Base-by-base conservation (phyloP, 2,113 vertebrate genomes). In the Chaetops frenatus region DNA sequence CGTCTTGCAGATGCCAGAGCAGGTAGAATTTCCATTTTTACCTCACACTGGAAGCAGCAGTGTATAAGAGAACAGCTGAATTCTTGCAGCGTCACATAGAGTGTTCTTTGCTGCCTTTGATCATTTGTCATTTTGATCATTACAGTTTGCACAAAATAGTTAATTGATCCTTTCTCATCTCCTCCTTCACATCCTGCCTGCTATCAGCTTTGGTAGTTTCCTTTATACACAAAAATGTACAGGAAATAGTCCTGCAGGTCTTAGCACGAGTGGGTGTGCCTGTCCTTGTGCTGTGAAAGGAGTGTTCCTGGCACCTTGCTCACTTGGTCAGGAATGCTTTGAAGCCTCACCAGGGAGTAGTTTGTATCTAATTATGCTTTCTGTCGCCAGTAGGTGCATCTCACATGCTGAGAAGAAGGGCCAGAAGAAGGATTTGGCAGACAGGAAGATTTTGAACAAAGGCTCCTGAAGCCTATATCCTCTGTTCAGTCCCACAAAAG, bases 151-250 rank as follows among this genome's bases (percentile, higher is more conserved):
- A 81, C 73, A 92, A 92, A 94, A 84, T 60, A 77, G 72, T 74
- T 94, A 90, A 96, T 97, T 94, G 93, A 95, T 95, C 91, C 76
- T 70, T 94, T 92, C 74, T 95, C 50, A 23, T 83, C 28, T 57
- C 79, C 51, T 84, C 82, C 73, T 94, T 96, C 70, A 21, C 13
- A 7, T 50, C 12, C 60, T 92, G 57, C 51, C 42, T 76, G n/a
- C 33, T 77, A 33, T 38, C 24, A 44, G 33, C 66, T 90, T 86
- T 83, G 48, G 48, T 83, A 6, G 64, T 74, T 86, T 78, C 60
- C 61, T 86, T 86, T 53, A 12, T 60, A 69, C 92, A 94, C 51
- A 48, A 62, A 86, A 84, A 45, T 28, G 21, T 48, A 33, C 62
- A 79, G 80, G 76, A 95, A 94, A 95, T 27, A 69, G 28, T 40